A percentile compares a stretch with the other conserved stretches of the same genome.
phyloP scores from a whole-genome alignment of 2,888 invertebrate genomes.

The Mythimna lalbum region DNA sequence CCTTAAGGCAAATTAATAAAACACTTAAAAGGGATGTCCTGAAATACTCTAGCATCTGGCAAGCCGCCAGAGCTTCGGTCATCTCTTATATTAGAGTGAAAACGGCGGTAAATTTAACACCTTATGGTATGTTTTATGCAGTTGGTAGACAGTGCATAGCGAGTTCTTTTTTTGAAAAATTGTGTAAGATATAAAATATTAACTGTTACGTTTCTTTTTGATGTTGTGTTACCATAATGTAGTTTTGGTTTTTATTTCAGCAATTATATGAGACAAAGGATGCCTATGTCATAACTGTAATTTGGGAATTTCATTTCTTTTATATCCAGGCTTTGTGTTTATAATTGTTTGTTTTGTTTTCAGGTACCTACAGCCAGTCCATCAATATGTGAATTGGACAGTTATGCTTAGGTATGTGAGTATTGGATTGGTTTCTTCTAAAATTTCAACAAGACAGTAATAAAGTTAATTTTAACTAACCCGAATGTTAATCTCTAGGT shows the following conservation, averaged over 20 bases:
- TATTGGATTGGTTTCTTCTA: not conserved
- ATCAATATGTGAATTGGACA: constrained; percentile 32
- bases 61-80: constrained; percentile 79
- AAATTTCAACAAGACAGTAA: not conserved
- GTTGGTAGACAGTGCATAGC: constrained; percentile 31
- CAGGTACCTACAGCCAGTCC: constrained; percentile 51
- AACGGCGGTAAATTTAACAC: constrained; percentile 66
- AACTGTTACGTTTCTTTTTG: constrained; percentile 7
- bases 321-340: not conserved
- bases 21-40: constrained; percentile 86
- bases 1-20: constrained; percentile 88
- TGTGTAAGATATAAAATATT: constrained; percentile 39
- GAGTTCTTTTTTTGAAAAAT: constrained; percentile 37
- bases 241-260: constrained; percentile 10
- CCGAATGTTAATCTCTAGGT: not conserved
- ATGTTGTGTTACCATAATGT: constrained; percentile 2
- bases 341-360: constrained; percentile 28
- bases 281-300: constrained; percentile 12
- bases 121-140: constrained; percentile 59
- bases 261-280: not conserved
- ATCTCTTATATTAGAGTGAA: constrained; percentile 78
- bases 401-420: constrained; percentile 54
- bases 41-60: constrained; percentile 84
- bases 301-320: constrained; percentile 1
- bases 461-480: not conserved